These are phyloP conservation scores for Osmerus mordax DNA, from an alignment of 2,113 vertebrate species.

Conservation along the genomic window DNA sequence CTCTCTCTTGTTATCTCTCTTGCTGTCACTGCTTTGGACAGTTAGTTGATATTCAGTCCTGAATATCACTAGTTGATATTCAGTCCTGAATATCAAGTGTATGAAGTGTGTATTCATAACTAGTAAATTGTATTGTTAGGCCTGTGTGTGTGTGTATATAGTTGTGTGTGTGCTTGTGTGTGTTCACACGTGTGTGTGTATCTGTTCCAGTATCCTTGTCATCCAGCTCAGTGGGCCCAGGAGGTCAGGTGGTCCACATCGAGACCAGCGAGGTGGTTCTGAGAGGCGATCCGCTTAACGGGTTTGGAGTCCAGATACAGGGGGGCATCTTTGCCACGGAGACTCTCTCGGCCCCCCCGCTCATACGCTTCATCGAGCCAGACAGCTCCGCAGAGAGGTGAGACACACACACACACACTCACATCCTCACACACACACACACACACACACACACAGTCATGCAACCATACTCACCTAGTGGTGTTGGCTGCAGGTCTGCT, in stretches of 20 bases:
- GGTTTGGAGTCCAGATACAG: slow-evolving; percentile 96
- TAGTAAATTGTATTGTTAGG: background rate
- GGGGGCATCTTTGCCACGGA: slow-evolving; percentile 96
- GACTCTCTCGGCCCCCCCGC: slow-evolving; percentile 90
- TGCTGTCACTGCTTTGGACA: too few relatives aligned
- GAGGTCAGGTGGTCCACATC: slow-evolving; percentile 92
- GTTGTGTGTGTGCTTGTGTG: background rate
- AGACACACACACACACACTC: slow-evolving; percentile 36
- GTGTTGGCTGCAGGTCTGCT: too few relatives aligned
- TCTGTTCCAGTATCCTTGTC: slow-evolving; percentile 81
- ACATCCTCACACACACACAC: slow-evolving; percentile 6
- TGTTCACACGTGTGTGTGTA: background rate
- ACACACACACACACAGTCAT: slow-evolving; percentile 3
- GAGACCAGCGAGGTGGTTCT: slow-evolving; percentile 90
- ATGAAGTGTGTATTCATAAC: background rate
- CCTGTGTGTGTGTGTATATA: background rate
- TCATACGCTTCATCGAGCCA: slow-evolving; percentile 93
- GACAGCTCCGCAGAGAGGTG: slow-evolving; percentile 97
- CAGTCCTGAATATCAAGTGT: too few relatives aligned
- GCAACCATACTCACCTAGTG: background rate
- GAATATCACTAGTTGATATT: too few relatives aligned
- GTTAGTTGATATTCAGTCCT: too few relatives aligned
- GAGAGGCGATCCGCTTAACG: slow-evolving; percentile 89
- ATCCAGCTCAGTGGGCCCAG: slow-evolving; percentile 91
- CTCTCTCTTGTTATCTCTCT: too few relatives aligned